These are phyloP conservation scores for Xyrichtys novacula DNA, from an alignment of 2,797 vertebrate genomes.

Conservation along the genomic window DNA sequence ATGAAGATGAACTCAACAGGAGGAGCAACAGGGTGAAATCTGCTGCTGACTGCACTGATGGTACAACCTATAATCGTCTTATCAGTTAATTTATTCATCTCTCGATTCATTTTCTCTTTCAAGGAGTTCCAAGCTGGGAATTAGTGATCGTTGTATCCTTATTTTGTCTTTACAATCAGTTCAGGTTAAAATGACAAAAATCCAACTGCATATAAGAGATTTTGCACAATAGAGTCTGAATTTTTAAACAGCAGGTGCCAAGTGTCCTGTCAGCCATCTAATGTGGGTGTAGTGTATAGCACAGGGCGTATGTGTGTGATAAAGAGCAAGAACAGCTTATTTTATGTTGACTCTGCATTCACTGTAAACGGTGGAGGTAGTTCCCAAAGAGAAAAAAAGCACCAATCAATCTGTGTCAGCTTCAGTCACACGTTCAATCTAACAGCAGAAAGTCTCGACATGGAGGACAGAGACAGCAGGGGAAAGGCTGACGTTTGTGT, in stretches of 20 bases:
- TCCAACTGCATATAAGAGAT: no score
- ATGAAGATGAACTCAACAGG: slow-evolving; percentile 27
- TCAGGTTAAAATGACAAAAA: no score
- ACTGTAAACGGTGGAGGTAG: slow-evolving; percentile 8
- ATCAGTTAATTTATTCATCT: no score
- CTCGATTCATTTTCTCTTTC: no score
- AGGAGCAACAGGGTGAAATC: slow-evolving; percentile 22
- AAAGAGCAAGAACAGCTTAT: slow-evolving; percentile 15
- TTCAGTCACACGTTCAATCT: slow-evolving; percentile 27
- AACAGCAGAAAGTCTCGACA: neutral
- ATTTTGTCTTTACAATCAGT: no score
- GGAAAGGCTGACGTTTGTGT: slow-evolving; percentile 4
- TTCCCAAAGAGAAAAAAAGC: neutral
- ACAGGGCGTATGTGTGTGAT: neutral
- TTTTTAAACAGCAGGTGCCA: neutral
- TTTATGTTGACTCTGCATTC: slow-evolving; percentile 22
- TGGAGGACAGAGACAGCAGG: neutral
- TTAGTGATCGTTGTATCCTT: no score
- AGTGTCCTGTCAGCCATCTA: neutral
- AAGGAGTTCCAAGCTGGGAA: no score
- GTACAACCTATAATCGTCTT: no score
- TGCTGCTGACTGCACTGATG: neutral
- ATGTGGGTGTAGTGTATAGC: neutral
- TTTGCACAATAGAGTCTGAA: neutral
- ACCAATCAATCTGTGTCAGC: slow-evolving; percentile 31